Evolutionary conservation across 2,797 vertebrate genomes (phyloP).

Genomic region (Fistularia commersonii): DNA sequence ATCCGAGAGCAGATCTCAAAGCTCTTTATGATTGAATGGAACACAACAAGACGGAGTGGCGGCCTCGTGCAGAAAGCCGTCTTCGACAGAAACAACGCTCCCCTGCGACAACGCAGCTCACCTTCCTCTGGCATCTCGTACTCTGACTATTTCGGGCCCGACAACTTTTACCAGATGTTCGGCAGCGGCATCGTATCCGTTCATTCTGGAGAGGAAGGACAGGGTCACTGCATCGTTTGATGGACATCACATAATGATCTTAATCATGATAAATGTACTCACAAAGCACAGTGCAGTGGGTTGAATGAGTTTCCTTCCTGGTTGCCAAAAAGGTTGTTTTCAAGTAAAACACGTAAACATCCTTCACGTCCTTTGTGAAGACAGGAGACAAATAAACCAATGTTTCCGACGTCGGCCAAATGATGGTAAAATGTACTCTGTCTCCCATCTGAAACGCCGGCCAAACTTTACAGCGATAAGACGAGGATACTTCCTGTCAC

Average conservation of each 20-base stretch:
- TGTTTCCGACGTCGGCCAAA: not conserved
- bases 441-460: too few species aligned
- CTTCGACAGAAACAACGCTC: not conserved
- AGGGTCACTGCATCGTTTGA: not conserved
- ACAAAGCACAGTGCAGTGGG: conserved; percentile 98
- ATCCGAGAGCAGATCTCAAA: too few species aligned
- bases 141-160: conserved; percentile 82
- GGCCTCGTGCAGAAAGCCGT: not conserved
- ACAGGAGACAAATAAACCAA: conserved; percentile 22
- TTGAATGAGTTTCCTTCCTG: conserved; percentile 91
- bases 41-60: too few species aligned
- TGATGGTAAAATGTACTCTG: too few species aligned
- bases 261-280: conserved; percentile 62
- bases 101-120: conserved; percentile 53
- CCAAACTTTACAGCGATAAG: too few species aligned
- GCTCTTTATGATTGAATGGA: too few species aligned
- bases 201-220: conserved; percentile 76
- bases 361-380: conserved; percentile 83
- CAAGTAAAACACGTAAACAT: conserved; percentile 97
- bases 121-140: conserved; percentile 94
- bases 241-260: not conserved
- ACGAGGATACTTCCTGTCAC: too few species aligned
- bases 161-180: conserved; percentile 75
- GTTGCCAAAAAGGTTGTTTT: conserved; percentile 85
- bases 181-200: conserved; percentile 88